Evolutionary conservation across 2,113 vertebrate genomes (phyloP).

Genomic region (Actenoides lindsayi): DNA sequence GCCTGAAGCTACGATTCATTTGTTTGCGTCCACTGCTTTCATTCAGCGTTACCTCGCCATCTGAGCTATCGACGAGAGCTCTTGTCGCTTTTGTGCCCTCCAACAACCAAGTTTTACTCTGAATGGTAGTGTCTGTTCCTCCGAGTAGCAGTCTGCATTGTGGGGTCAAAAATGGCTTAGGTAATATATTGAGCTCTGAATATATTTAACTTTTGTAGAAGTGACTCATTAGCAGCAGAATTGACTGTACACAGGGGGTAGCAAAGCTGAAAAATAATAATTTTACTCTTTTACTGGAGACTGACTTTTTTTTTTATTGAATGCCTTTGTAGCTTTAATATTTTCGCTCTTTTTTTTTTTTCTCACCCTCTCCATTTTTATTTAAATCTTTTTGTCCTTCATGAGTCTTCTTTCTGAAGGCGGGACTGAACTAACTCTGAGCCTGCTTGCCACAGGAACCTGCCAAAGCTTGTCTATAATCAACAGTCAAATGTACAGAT

Average conservation of each 20-base stretch:
- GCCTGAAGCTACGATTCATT: constrained; percentile 91
- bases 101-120: constrained; percentile 42
- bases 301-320: background rate
- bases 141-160: background rate
- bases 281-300: background rate
- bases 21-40: constrained; percentile 77
- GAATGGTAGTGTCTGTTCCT: background rate
- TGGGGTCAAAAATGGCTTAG: background rate
- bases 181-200: background rate
- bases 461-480: constrained; percentile 73
- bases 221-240: background rate
- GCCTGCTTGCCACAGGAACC: constrained; percentile 56
- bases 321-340: background rate
- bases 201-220: background rate
- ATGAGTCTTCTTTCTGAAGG: constrained; percentile 46
- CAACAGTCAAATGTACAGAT: constrained; percentile 44
- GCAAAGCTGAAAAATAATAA: background rate
- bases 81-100: constrained; percentile 41
- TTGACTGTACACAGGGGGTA: background rate
- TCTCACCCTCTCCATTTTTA: background rate
- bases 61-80: constrained; percentile 23
- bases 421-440: constrained; percentile 48
- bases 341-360: background rate
- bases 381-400: constrained; percentile 53
- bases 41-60: constrained; percentile 64